Base-by-base conservation (phyloP, 2,797 vertebrate species). In the Chaetophractus vellerosus region DNA sequence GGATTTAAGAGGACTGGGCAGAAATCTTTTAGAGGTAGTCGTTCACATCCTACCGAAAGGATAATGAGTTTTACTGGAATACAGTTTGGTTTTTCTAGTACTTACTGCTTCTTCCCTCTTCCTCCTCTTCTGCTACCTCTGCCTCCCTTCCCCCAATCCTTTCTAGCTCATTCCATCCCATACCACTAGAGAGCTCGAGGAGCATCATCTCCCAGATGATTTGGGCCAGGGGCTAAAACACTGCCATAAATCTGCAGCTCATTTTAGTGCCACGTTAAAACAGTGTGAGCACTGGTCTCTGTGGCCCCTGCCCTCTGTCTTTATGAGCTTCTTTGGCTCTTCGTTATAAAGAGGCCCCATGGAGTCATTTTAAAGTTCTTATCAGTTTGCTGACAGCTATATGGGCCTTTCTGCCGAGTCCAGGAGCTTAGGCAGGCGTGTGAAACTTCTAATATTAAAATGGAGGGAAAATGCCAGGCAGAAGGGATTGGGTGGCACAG, bases 301-400 rank as follows among this genome's bases (percentile, higher is more conserved):
- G 95, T 98, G 98, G 98, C 98, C 98, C 98, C 97, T 98, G 98
- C 98, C 98, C 98, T 97, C 96, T 98, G 80, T 94, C 98, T 98
- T 98, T 98, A 98, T 98, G 97, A 97, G 96, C 97, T 97, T 23
- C 98, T 98, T 98, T 98, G 98, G 97, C 98, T 98, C 98, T 95
- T 98, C 98, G 98, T 88, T 98, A 96, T 98, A 98, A 98, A 98
- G 98, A 98, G 98, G 96, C 98, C 98, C 98, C 91, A 96, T 90
- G 98, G 98, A 98, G 97, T 98, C 97, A 98, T 98, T 98, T 98
- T 97, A 89, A 97, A 97, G 50, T 97, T 97, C 98, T 98, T 98
- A 98, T 98, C 98, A 98, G 98, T 98, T 98, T 97, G 98, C 97
- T 98, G 98, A 98, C 98, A 98, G 98, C 98, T 98, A 98, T 98